A percentile compares a stretch with the other conserved stretches of the same genome.
These are phyloP conservation scores for Hydropsyche tenuis DNA, from an alignment of 1,140 invertebrate genomes.

Conservation along the genomic window DNA sequence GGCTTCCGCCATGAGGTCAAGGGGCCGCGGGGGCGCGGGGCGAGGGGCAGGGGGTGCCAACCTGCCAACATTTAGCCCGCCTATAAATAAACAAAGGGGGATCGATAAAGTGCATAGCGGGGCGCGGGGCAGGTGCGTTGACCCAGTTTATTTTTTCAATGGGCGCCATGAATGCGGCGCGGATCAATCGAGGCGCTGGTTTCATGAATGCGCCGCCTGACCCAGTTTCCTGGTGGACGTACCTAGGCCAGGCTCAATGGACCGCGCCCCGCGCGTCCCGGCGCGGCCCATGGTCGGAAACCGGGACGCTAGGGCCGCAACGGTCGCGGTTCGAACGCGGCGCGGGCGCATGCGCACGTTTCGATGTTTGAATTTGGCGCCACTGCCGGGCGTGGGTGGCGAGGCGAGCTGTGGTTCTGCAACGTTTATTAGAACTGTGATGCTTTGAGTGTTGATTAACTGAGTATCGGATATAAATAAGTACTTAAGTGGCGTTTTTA, in stretches of 20 bases:
- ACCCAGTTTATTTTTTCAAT: constrained; percentile 42
- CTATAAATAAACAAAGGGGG: constrained; percentile 30
- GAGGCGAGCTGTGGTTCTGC: constrained; percentile 4
- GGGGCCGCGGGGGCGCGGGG: not conserved
- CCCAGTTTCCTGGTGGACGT: constrained; percentile 30
- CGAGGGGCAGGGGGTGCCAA: not conserved
- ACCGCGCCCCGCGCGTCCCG: not conserved
- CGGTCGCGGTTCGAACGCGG: not conserved
- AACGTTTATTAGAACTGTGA: not conserved
- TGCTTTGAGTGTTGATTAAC: not conserved
- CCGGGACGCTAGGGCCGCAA: not conserved
- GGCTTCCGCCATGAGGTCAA: not conserved
- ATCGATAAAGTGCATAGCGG: constrained; percentile 17
- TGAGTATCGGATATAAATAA: constrained; percentile 31
- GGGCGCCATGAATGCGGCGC: constrained; percentile 37
- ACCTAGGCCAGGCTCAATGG: constrained; percentile 21
- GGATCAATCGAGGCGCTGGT: constrained; percentile 40
- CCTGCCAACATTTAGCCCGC: not conserved
- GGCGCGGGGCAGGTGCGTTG: constrained; percentile 11
- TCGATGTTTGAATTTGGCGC: not conserved
- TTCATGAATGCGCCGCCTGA: constrained; percentile 46
- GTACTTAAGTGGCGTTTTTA: too few relatives aligned
- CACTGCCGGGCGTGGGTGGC: not conserved
- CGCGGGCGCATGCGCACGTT: not conserved
- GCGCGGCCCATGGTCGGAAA: not conserved